These are phyloP conservation scores for Orbicella faveolata DNA, from an alignment of 64 coral and sea anemone species.

Conservation along the genomic window DNA sequence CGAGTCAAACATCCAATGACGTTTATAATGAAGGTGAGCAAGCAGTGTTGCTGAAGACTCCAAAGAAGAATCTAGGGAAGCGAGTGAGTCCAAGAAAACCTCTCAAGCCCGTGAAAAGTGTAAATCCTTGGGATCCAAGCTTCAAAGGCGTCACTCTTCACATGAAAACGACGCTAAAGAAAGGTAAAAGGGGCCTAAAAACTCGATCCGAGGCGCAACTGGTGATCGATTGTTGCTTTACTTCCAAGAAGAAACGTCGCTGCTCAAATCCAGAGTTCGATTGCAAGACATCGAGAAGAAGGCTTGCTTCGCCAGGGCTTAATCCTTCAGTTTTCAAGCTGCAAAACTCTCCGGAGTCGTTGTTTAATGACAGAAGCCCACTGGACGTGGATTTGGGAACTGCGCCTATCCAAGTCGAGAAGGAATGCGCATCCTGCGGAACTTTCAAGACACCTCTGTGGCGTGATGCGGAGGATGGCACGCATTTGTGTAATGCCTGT, in stretches of 20 bases:
- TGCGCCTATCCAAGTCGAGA: conserved; percentile 76
- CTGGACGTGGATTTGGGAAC: conserved; percentile 76
- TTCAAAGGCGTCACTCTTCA: conserved; percentile 94
- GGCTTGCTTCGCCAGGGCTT: conserved; percentile 57
- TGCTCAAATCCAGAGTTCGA: conserved; percentile 27
- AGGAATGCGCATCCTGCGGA: conserved; percentile 97
- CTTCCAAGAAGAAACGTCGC: conserved; percentile 85
- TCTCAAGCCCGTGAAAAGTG: conserved; percentile 86
- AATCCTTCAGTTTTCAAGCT: conserved; percentile 81
- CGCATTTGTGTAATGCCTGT: conserved; percentile 95
- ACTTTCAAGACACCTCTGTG: conserved; percentile 89
- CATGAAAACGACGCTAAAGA: conserved; percentile 93
- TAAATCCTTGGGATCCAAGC: conserved; percentile 79
- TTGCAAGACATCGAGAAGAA: conserved; percentile 60
- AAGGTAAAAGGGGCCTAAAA: conserved; percentile 44
- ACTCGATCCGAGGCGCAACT: conserved; percentile 76
- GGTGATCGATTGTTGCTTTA: conserved; percentile 91
- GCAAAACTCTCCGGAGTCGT: conserved; percentile 59
- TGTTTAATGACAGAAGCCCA: conserved; percentile 58
- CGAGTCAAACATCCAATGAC: conserved; percentile 48
- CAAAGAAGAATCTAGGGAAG: conserved; percentile 58
- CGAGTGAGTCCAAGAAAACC: conserved; percentile 93
- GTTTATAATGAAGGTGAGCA: conserved; percentile 45
- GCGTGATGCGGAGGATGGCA: conserved; percentile 98
- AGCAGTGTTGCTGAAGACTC: conserved; percentile 67